Evolutionary conservation across 2,797 vertebrate genomes (phyloP).

Genomic region (Sparidentex hasta): DNA sequence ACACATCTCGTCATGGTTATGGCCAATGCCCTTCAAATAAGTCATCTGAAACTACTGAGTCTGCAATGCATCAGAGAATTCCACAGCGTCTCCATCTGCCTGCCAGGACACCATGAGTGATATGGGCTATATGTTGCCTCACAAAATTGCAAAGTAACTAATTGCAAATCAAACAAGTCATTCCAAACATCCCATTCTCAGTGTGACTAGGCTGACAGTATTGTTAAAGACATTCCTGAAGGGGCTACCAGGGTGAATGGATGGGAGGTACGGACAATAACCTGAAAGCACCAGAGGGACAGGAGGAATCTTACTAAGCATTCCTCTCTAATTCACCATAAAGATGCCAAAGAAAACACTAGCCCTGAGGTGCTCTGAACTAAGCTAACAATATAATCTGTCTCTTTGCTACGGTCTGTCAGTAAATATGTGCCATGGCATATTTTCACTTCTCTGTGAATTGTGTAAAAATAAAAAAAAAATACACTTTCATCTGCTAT

Average conservation of each 20-base stretch:
- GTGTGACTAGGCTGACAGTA: slow-evolving; percentile 64
- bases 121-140: slow-evolving; percentile 45
- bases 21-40: slow-evolving; percentile 14
- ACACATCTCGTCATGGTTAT: slow-evolving; percentile 34
- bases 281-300: slow-evolving; percentile 78
- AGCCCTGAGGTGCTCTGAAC: slow-evolving; percentile 70
- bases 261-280: slow-evolving; percentile 80
- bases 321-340: slow-evolving; percentile 86
- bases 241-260: slow-evolving; percentile 75
- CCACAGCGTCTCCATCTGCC: slow-evolving; percentile 62
- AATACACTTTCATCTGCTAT: slow-evolving; percentile 24
- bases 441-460: slow-evolving; percentile 31
- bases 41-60: slow-evolving; percentile 23
- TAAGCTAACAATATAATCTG: slow-evolving; percentile 78
- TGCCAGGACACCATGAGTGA: slow-evolving; percentile 54
- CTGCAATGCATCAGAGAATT: slow-evolving; percentile 15
- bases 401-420: slow-evolving; percentile 56
- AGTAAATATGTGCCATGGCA: slow-evolving; percentile 59
- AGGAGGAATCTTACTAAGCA: slow-evolving; percentile 83
- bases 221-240: slow-evolving; percentile 80
- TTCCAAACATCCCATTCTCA: slow-evolving; percentile 66
- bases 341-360: slow-evolving; percentile 82
- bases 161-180: slow-evolving; percentile 81
- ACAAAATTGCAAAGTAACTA: slow-evolving; percentile 68
- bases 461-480: too few species aligned